A percentile compares a stretch with the other conserved stretches of the same genome.
These are phyloP conservation scores for Poecilus cupreus DNA, from an alignment of 2,888 invertebrate species.

Conservation along the genomic window DNA sequence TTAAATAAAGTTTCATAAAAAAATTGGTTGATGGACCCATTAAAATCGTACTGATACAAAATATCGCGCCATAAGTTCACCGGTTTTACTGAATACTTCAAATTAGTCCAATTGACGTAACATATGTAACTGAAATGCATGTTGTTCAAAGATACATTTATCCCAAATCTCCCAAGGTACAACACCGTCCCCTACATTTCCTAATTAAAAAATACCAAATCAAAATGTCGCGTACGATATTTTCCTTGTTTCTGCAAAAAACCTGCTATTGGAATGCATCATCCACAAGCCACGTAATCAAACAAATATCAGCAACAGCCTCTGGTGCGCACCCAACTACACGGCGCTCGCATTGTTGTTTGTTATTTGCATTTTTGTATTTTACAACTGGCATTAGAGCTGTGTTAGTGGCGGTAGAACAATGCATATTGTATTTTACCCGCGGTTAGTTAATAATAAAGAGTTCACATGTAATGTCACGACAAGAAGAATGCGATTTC, in stretches of 20 bases:
- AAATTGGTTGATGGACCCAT: no score
- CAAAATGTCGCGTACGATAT: not conserved
- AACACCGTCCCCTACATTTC: no score
- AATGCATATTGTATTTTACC: slow-evolving; percentile 43
- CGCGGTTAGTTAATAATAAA: slow-evolving; percentile 43
- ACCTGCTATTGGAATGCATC: not conserved
- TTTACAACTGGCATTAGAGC: not conserved
- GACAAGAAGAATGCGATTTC: slow-evolving; percentile 32
- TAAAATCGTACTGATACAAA: no score
- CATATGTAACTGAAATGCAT: no score
- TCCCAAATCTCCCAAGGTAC: no score
- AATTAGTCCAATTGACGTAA: no score
- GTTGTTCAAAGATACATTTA: no score
- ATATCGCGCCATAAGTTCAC: no score
- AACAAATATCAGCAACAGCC: not conserved
- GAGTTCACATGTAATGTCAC: slow-evolving; percentile 40
- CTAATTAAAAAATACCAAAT: no score
- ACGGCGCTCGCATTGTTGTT: slow-evolving; percentile 2
- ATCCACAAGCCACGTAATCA: not conserved
- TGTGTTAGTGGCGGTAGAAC: slow-evolving; percentile 4
- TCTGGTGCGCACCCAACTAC: not conserved
- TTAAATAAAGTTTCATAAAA: no score
- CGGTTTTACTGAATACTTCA: no score
- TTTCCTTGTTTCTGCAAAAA: not conserved
- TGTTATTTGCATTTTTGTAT: slow-evolving; percentile 16